phyloP scores from a whole-genome alignment of 2,888 invertebrate species.

The Brenthis hecate region DNA sequence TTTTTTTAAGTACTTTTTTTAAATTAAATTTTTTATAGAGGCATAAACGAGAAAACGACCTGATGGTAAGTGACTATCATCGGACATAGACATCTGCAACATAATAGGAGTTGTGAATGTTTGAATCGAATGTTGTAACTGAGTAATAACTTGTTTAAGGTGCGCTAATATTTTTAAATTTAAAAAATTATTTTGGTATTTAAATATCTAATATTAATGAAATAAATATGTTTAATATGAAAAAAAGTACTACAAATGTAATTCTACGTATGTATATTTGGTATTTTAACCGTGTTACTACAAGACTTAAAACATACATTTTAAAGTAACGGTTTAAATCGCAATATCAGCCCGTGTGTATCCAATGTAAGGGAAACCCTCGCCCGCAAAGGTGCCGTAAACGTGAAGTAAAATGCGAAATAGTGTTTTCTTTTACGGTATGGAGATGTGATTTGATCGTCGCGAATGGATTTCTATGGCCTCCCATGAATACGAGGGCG shows the following conservation, averaged over 20 bases:
- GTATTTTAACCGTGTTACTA: neutral
- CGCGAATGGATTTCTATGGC: slow-evolving; percentile 53
- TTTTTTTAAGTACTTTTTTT: no score
- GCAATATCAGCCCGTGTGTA: slow-evolving; percentile 44
- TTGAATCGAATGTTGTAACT: no score
- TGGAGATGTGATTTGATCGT: slow-evolving; percentile 62
- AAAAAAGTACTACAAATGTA: neutral
- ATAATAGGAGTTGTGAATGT: no score
- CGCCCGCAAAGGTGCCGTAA: slow-evolving; percentile 66
- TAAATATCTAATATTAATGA: no score
- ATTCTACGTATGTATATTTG: neutral
- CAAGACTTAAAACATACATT: neutral
- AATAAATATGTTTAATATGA: no score
- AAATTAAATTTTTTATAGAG: no score
- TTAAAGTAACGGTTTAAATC: slow-evolving; percentile 11
- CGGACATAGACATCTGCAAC: no score
- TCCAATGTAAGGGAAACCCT: slow-evolving; percentile 39
- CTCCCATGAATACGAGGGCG: slow-evolving; percentile 44
- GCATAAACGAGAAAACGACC: no score
- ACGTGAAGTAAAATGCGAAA: slow-evolving; percentile 56
- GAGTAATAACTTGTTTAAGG: no score
- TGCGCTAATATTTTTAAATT: no score
- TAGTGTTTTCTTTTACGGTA: slow-evolving; percentile 58
- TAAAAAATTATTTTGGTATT: no score
- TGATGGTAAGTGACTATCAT: no score